Evolutionary conservation across 2,113 vertebrate genomes (phyloP), one percentile per base, ranked within the genome.

Genomic region (Psophia crepitans): DNA sequence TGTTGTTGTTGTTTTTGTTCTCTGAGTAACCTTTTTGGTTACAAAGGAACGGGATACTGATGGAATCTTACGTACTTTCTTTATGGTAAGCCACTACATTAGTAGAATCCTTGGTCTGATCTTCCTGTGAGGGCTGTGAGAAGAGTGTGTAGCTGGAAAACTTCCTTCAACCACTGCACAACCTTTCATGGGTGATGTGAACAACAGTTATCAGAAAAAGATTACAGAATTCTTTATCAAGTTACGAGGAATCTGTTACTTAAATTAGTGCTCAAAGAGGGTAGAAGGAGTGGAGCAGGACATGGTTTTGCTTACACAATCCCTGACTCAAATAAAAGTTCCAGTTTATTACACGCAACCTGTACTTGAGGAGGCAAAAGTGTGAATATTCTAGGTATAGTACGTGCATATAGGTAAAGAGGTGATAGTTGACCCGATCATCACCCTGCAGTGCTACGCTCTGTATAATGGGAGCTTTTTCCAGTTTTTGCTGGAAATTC

Each of bases 341-440:
- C 16, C 4, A 9, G 14, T 33, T 70, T 78, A 35, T 82, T 75
- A 21, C 15, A 63, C 8, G 5, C 8, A 63, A 6, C 41, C 43
- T 57, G 11, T 71, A 58, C 24, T n/a, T 37, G 18, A 83, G 5
- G 9, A 63, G 28, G 9, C 66, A 71, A 88, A 57, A 24, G 9
- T 35, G 17, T 44, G 22, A 21, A 35, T 57, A 75, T 23, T 68
- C 51, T 30, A 89, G 73, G 8, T 21, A 11, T 8, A 49, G 5
- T 33, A 28, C 12, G 11, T 37, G 8, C 63, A 22, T 70, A 21
- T 4, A 84, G 39, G 5, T 68, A 8, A 68, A 60, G 56, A 75
- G 6, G 5, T 71, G 14, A 57, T 44, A 37, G 20, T 69, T 44
- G 43, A 28, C 21, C 61, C 0, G 0, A 20, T 4, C 0, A 4